phyloP scores from a whole-genome alignment of 2,797 vertebrate genomes.

The Sebastes glaucus region DNA sequence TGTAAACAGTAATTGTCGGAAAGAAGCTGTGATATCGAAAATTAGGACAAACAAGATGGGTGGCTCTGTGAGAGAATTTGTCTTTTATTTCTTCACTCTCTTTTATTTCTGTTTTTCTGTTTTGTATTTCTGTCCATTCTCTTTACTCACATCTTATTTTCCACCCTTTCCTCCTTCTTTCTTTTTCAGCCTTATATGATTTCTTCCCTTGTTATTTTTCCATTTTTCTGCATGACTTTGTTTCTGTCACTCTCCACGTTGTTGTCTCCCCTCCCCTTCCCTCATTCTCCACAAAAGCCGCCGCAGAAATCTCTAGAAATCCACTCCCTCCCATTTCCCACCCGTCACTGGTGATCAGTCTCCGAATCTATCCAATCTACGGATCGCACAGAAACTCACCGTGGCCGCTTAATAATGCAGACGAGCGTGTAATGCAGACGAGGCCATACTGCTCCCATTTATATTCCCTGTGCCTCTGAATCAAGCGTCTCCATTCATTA shows the following conservation, averaged over 20 bases:
- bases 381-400: constrained; percentile 11
- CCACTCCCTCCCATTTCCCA: constrained; percentile 55
- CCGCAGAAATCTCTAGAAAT: constrained; percentile 55
- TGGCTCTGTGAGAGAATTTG: not conserved
- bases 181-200: not conserved
- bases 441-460: constrained; percentile 2
- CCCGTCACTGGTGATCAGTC: constrained; percentile 58
- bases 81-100: not conserved
- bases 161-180: not conserved
- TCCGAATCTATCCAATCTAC: constrained; percentile 48
- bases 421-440: constrained; percentile 1
- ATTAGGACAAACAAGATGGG: not conserved
- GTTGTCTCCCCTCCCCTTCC: not conserved
- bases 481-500: constrained; percentile 46
- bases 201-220: constrained; percentile 16
- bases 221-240: constrained; percentile 37
- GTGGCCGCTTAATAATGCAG: constrained; percentile 30
- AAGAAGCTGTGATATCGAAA: not conserved
- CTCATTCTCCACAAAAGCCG: constrained; percentile 10
- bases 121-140: not conserved
- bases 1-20: not conserved
- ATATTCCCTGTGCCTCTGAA: constrained; percentile 10
- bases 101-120: not conserved
- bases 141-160: not conserved
- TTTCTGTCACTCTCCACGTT: constrained; percentile 34